Conservation (phyloP, 2,113 vertebrate genomes). For the Chiloscyllium plagiosum region DNA sequence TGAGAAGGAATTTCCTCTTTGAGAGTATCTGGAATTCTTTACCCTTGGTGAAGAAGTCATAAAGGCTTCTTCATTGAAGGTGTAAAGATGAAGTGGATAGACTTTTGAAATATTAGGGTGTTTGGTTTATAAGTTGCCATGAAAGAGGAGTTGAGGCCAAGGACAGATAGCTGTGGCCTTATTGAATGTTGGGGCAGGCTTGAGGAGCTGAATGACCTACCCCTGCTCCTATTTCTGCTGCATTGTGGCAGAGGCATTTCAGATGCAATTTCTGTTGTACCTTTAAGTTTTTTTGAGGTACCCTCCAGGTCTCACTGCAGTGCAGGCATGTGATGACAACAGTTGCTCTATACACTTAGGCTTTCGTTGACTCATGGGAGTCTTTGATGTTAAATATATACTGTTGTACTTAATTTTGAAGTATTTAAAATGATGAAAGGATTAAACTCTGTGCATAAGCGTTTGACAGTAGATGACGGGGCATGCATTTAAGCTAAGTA, state of each 20-base stretch:
- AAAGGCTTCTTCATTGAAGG: no score
- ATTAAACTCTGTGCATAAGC: neutral
- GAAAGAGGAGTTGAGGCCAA: neutral
- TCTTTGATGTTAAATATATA: neutral
- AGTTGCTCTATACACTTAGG: neutral
- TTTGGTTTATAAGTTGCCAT: no score
- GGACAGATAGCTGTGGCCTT: neutral
- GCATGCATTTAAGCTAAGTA: neutral
- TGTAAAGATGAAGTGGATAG: no score
- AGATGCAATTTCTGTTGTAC: neutral
- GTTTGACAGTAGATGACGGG: neutral
- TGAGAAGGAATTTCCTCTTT: no score
- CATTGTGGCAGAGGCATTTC: neutral
- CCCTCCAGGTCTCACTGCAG: neutral
- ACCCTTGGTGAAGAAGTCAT: no score
- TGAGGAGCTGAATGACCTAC: neutral
- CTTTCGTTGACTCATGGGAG: neutral
- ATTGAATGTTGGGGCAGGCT: neutral
- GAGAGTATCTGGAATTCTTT: no score
- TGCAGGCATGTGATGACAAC: neutral
- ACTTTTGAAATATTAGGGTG: no score
- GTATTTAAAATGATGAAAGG: neutral
- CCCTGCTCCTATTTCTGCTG: neutral
- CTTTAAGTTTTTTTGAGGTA: neutral
- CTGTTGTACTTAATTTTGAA: neutral